These are phyloP conservation scores for Macrobrachium nipponense DNA, from an alignment of 1,140 invertebrate genomes.

Conservation along the genomic window DNA sequence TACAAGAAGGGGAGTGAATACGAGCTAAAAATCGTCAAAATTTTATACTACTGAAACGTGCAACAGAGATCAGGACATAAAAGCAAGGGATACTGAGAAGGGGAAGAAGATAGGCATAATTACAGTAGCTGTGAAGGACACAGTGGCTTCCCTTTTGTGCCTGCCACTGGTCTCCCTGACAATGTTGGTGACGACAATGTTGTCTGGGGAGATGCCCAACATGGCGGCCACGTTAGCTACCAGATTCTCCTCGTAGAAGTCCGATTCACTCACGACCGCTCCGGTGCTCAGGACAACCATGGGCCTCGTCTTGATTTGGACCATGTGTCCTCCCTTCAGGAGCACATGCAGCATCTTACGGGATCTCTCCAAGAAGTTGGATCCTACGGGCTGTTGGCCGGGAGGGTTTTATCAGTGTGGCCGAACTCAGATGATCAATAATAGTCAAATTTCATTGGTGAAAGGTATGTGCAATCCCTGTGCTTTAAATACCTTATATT, in stretches of 20 bases:
- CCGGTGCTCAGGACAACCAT: conserved; percentile 40
- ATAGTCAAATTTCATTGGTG: too few relatives aligned
- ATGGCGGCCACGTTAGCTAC: conserved; percentile 35
- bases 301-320: conserved; percentile 42
- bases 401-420: neutral
- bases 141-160: conserved; percentile 6
- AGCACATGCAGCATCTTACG: conserved; percentile 44
- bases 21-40: too few relatives aligned
- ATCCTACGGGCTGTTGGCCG: conserved; percentile 10
- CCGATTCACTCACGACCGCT: conserved; percentile 13
- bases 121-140: neutral
- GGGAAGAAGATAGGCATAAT: neutral
- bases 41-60: too few relatives aligned
- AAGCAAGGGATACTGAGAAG: neutral
- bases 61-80: neutral
- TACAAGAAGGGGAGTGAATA: too few relatives aligned
- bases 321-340: conserved; percentile 21
- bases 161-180: conserved; percentile 28
- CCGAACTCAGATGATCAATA: too few relatives aligned
- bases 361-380: conserved; percentile 42
- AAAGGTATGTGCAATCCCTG: too few relatives aligned
- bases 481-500: too few relatives aligned
- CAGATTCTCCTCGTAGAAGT: conserved; percentile 57
- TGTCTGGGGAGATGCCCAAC: conserved; percentile 22
- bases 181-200: conserved; percentile 51